phyloP scores from a whole-genome alignment of 1,140 invertebrate genomes.

The Cyphomyrmex costatus region DNA sequence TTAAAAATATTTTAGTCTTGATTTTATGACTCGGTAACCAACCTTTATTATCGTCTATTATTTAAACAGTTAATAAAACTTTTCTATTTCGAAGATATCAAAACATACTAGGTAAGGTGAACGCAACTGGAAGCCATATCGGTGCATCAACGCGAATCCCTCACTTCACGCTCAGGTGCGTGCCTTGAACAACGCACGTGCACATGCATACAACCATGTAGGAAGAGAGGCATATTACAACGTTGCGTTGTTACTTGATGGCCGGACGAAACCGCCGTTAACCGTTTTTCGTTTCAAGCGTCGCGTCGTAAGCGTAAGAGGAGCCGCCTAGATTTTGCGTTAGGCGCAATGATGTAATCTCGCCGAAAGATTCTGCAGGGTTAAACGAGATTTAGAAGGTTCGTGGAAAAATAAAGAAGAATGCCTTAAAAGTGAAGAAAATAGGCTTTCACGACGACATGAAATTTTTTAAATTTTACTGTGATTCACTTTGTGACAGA shows the following conservation, averaged over 20 bases:
- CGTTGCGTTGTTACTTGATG: slow-evolving; percentile 58
- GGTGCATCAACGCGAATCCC: slow-evolving; percentile 74
- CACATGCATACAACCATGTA: not conserved
- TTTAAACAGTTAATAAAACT: not conserved
- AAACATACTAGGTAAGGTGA: slow-evolving; percentile 40
- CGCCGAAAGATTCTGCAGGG: not conserved
- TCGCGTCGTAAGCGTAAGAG: slow-evolving; percentile 70
- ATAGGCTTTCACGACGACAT: not conserved
- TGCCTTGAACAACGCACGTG: slow-evolving; percentile 66
- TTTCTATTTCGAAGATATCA: not conserved
- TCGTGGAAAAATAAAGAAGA: slow-evolving; percentile 1
- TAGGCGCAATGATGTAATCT: not conserved
- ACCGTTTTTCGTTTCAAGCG: slow-evolving; percentile 64
- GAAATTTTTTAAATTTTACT: not conserved
- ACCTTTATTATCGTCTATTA: not conserved
- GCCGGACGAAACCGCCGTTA: slow-evolving; percentile 56
- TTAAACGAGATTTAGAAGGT: not conserved
- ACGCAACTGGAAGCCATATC: slow-evolving; percentile 74
- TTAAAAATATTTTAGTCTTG: not conserved
- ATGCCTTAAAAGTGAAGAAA: not conserved
- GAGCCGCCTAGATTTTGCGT: slow-evolving; percentile 52
- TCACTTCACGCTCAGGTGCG: slow-evolving; percentile 79
- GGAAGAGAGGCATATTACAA: slow-evolving; percentile 43
- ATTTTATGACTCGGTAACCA: not conserved
- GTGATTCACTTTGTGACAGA: not conserved